Base-by-base conservation (phyloP, 2,888 invertebrate genomes). In the Carpatolechia fugitivella region DNA sequence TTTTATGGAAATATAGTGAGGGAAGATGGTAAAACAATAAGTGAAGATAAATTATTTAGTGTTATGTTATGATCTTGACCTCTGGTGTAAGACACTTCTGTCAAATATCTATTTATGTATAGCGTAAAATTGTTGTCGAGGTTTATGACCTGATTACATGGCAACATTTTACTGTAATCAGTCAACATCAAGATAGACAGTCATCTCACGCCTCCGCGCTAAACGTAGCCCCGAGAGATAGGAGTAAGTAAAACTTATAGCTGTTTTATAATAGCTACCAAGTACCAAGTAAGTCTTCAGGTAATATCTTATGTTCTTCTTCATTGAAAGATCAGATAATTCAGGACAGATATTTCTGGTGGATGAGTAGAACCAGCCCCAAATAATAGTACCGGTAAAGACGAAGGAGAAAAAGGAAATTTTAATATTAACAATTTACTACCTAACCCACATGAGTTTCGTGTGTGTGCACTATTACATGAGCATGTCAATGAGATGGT, bases 1-100 rank as follows among this genome's bases (percentile, higher is more conserved):
- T 79, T 81, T 74, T 76, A 72, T 70, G 71, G 69, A 75, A 76
- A 76, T 72, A 68, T 68, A 69, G 67, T 65, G 64, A 60, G 56
- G 61, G 61, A 61, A 61, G 66, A 70, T 60, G 62, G 55, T 68
- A 30, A 40, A 55, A 41, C 56, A 49, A 53, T 52, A 47, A 52
- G 40, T 49, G 31, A 33, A 49, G 52, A 57, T 35, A 40, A 44
- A 53, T 48, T 48, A 35, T 52, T 51, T 11, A 30, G n/a, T n/a
- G n/a, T n/a, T n/a, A 20, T 33, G 38, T 55, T 51, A 49, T 41
- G 46, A 16, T 30, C 13, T 36, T 36, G 36, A 50, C 36, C 49
- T 30, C 20, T 7, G 36, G 49, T 20, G 49, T 24, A 38, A 24
- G 38, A 24, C 38, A 50, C 36, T 38, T 38, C 38, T 38, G 38